These are phyloP conservation scores for Pogonocherus hispidulus DNA, from an alignment of 2,888 invertebrate species.

Conservation along the genomic window DNA sequence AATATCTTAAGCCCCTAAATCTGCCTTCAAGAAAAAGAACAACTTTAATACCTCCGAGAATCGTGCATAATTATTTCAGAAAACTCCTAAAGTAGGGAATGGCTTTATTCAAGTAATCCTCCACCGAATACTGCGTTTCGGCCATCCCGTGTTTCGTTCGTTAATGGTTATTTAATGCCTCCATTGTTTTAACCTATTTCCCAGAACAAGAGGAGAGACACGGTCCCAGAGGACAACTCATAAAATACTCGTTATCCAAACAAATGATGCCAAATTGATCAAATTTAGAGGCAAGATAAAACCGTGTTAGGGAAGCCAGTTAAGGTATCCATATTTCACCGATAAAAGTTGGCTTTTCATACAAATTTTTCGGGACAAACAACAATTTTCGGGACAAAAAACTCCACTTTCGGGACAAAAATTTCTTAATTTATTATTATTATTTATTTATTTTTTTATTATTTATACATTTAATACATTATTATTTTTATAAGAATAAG, in stretches of 20 bases:
- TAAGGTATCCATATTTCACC: no score
- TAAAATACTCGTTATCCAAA: conserved; percentile 18
- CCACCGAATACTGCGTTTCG: conserved; percentile 7
- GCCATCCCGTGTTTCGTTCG: not conserved
- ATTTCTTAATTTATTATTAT: no score
- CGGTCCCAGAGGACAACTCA: conserved; percentile 5
- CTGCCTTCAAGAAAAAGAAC: not conserved
- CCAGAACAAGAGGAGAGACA: conserved; percentile 10
- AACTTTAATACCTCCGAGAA: not conserved
- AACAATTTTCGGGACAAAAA: no score
- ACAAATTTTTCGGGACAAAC: no score
- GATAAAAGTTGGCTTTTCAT: no score
- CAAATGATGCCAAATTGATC: conserved; percentile 8
- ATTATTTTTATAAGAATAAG: no score
- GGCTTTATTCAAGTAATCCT: conserved; percentile 16
- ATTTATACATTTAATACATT: no score
- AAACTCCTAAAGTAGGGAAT: conserved; percentile 8
- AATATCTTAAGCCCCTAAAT: no score
- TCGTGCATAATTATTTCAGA: conserved; percentile 4
- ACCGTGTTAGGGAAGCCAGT: not conserved
- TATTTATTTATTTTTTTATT: no score
- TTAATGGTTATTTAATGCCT: conserved; percentile 20
- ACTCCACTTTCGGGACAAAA: no score
- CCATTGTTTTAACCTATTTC: conserved; percentile 18
- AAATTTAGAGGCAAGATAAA: conserved; percentile 2